Evolutionary conservation across 2,888 invertebrate species (phyloP).

Genomic region (Leptothorax acervorum): DNA sequence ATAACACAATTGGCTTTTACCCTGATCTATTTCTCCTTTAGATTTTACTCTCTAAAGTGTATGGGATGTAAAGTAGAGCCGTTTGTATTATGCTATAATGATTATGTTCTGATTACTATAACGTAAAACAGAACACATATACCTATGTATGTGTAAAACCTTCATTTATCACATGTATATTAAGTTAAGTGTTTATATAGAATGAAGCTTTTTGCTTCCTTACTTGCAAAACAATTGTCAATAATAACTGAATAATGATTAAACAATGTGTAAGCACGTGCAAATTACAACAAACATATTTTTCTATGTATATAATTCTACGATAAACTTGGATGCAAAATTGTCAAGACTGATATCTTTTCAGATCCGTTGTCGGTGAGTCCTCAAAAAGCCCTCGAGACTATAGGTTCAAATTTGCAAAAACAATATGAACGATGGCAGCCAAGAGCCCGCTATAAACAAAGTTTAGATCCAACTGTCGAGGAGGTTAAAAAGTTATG

Average conservation of each 20-base stretch:
- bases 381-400: slow-evolving; percentile 96
- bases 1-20: background rate
- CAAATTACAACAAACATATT: background rate
- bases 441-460: slow-evolving; percentile 98
- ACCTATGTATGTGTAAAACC: background rate
- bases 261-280: background rate
- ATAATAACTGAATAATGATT: background rate
- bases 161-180: background rate
- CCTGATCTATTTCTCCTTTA: background rate
- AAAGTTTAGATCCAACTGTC: slow-evolving; percentile 98
- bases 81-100: background rate
- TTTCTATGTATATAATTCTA: background rate
- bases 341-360: background rate
- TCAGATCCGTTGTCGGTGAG: slow-evolving; percentile 95
- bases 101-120: background rate
- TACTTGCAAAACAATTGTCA: background rate
- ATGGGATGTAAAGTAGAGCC: background rate
- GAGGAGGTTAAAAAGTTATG: slow-evolving; percentile 99
- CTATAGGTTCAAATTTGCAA: slow-evolving; percentile 96
- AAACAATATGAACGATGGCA: slow-evolving; percentile 99
- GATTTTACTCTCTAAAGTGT: background rate
- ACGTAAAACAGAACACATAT: background rate
- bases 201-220: background rate
- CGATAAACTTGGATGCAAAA: background rate
- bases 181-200: background rate